Evolutionary conservation across 2,888 invertebrate species (phyloP), one percentile per base, ranked within the genome.

Genomic region (Dysmachus trigonus): DNA sequence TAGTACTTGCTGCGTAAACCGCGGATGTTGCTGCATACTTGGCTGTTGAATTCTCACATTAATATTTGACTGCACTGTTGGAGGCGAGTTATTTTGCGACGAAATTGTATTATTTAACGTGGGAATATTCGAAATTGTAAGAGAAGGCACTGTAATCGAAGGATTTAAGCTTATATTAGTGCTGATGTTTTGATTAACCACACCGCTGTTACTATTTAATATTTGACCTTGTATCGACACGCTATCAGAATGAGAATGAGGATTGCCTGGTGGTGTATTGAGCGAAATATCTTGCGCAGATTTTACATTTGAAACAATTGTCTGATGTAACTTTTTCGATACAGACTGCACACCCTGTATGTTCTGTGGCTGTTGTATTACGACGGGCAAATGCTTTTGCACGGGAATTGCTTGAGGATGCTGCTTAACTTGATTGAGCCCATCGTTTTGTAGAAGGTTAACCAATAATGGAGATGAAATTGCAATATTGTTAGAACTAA

Each of bases 381-480:
- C 72, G 88, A 89, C 82, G 89, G 91, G 71, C 89, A 90, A 84
- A 89, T 89, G 73, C 88, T 74, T 88, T 85, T 86, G 88, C 86
- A 35, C 72, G 15, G 71, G 15, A 31, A 51, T 27, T 22, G 71
- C 2, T 22, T 77, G 53, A 85, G 89, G 90, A 62, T 88, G 87
- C 73, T 89, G 88, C 79, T 87, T 87, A 84, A 90, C 89, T 89
- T 90, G 90, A 87, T 88, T 89, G 86, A 90, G 90, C 38, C 90
- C 96, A 90, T 97, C 97, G 90, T 97, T 98, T 93, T 98, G 98
- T 89, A 98, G 93, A 89, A 98, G 93, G 92, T 98, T 98, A 41
- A 98, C 98, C 88, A 98, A 93, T 88, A 98, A 93, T 30, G 98
- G 98, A 90, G 98, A 98, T 88, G 95, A 97, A 92, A 96, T 94